Percentiles rank a stretch among this genome's conserved stretches.
These are phyloP conservation scores for Dunckerocampus dactyliophorus DNA, from an alignment of 2,113 vertebrate genomes.

Conservation along the genomic window DNA sequence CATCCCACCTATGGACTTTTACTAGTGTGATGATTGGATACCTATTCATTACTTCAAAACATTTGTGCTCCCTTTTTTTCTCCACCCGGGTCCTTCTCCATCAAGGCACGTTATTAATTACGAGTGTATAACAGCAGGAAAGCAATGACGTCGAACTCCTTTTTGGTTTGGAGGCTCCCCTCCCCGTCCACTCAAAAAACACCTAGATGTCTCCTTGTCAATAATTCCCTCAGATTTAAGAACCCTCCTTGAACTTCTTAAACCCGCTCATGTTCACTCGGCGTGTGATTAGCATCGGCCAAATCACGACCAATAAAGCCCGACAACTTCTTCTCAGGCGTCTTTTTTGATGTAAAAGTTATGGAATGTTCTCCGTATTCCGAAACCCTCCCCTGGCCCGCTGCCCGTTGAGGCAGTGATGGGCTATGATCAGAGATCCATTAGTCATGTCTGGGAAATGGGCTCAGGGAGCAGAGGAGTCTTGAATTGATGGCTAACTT, in stretches of 20 bases:
- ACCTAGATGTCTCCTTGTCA: conserved; percentile 13
- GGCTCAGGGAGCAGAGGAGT: neutral
- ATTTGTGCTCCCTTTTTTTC: too few relatives aligned
- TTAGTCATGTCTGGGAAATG: neutral
- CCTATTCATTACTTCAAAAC: too few relatives aligned
- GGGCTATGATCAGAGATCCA: neutral
- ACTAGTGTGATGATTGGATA: conserved; percentile 6
- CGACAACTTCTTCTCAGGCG: conserved; percentile 48
- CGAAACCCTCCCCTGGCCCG: neutral
- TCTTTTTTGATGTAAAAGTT: conserved; percentile 64
- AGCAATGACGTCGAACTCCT: neutral
- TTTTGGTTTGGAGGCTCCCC: too few relatives aligned
- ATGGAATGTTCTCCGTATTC: conserved; percentile 3
- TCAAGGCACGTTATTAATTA: neutral
- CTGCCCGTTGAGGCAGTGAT: neutral
- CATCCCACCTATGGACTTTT: conserved; percentile 38
- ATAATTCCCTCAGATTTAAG: conserved; percentile 27
- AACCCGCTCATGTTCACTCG: neutral
- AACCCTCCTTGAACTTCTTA: neutral
- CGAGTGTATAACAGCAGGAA: neutral
- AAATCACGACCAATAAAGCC: conserved; percentile 3
- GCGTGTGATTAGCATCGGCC: conserved; percentile 44
- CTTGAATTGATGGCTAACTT: conserved; percentile 51
- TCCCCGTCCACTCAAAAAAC: neutral
- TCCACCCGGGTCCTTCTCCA: neutral